Evolutionary conservation across 2,888 invertebrate species (phyloP).

Genomic region (Diaperis boleti): DNA sequence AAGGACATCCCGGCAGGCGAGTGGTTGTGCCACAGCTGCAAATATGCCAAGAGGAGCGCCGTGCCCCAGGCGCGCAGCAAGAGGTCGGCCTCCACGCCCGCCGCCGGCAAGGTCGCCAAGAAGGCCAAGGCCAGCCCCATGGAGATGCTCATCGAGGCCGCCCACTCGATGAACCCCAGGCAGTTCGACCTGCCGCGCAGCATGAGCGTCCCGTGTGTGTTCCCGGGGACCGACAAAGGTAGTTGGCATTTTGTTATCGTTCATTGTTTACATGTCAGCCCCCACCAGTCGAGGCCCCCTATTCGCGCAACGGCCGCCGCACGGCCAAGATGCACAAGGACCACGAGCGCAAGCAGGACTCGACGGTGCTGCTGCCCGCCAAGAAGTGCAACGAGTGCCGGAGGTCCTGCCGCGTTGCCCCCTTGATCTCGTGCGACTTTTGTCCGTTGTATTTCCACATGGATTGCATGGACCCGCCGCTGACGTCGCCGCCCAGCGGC

Average conservation of each 20-base stretch:
- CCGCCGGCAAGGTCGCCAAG: slow-evolving; percentile 56
- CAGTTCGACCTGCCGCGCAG: slow-evolving; percentile 91
- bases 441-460: slow-evolving; percentile 91
- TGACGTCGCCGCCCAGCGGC: slow-evolving; percentile 88
- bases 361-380: slow-evolving; percentile 85
- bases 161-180: slow-evolving; percentile 86
- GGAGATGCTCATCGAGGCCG: slow-evolving; percentile 84
- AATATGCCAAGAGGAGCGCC: slow-evolving; percentile 64
- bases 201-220: slow-evolving; percentile 79
- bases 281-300: slow-evolving; percentile 58
- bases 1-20: slow-evolving; percentile 91
- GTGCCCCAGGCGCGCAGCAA: slow-evolving; percentile 59
- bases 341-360: slow-evolving; percentile 62
- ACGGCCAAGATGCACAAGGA: slow-evolving; percentile 47
- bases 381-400: slow-evolving; percentile 87
- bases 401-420: slow-evolving; percentile 85
- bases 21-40: slow-evolving; percentile 92
- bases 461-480: slow-evolving; percentile 94
- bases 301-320: slow-evolving; percentile 49
- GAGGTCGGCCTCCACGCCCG: slow-evolving; percentile 58
- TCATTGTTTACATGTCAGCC: too few relatives aligned
- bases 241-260: slow-evolving; percentile 43
- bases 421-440: slow-evolving; percentile 93
- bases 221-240: slow-evolving; percentile 88
- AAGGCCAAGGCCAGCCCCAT: slow-evolving; percentile 74